Evolutionary conservation across 2,888 invertebrate species (phyloP), one percentile per base, ranked within the genome.

Genomic region (Adela reaumurella): DNA sequence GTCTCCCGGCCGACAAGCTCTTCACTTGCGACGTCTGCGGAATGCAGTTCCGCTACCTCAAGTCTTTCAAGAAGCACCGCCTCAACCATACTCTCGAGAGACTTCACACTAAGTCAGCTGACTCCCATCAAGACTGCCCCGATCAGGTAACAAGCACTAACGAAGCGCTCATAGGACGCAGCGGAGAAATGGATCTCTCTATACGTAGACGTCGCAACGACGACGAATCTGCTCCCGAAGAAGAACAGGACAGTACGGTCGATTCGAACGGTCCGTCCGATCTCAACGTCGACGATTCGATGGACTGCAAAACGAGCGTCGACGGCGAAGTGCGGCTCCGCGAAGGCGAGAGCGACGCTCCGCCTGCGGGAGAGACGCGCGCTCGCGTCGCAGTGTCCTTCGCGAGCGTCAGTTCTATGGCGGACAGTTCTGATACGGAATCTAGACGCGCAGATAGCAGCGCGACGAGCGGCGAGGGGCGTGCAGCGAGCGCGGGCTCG

Each of bases 1-100:
- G 92, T 17, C 78, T 93, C 44, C 93, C 93, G 2, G 93, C 93
- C 19, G 93, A 93, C 67, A 93, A 93, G 67, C 83, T 93, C 17
- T 94, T 93, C 72, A 92, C 92, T 17, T 94, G 93, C 64, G 93
- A 93, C 63, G 92, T 93, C 2, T 94, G 93, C 67, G 93, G 93
- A 52, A 93, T 93, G 93, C 93, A 93, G 66, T 94, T 93, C 56
- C 83, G 92, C 55, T 93, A 93, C 67, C 82, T 93, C 46, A 93
- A 93, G 62, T 93, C 92, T 1, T 93, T 94, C 70, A 92, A 92
- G 67, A 93, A 94, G 67, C 93, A 93, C 63, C 84, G 93, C 19
- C 81, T 93, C 50, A 94, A 93, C 62, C 93, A 94, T 66, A 91
- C 92, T 0, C 68, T 93, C 35, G 92, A 92, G 64, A 83, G 91